A percentile compares a stretch with the other conserved stretches of the same genome.
phyloP scores from a whole-genome alignment of 2,113 vertebrate genomes.

The Tachysurus vachellii region DNA sequence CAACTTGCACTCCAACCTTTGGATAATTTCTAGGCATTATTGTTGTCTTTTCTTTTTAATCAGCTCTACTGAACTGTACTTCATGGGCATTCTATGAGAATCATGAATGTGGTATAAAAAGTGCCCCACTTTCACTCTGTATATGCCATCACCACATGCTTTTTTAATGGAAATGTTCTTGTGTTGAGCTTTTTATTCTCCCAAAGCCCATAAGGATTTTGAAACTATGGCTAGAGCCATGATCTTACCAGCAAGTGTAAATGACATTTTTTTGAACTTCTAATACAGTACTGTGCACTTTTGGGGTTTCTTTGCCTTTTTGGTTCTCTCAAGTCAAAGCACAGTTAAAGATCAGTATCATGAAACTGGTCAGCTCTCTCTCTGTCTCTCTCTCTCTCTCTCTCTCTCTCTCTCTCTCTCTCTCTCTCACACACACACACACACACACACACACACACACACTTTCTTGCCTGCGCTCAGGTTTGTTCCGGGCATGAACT shows the following conservation, averaged over 20 bases:
- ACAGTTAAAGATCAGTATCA: constrained; percentile 46
- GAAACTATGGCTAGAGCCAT: constrained; percentile 71
- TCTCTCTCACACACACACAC: constrained; percentile 15
- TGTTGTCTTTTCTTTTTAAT: constrained; percentile 47
- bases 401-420: neutral
- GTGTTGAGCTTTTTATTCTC: constrained; percentile 56
- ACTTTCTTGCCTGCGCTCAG: constrained; percentile 50
- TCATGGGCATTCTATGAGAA: constrained; percentile 56
- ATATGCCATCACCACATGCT: constrained; percentile 31
- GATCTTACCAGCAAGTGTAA: constrained; percentile 78
- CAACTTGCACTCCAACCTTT: constrained; percentile 69
- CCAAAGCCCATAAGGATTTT: constrained; percentile 47
- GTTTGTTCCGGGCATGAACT: constrained; percentile 64
- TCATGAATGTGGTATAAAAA: constrained; percentile 47
- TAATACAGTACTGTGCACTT: constrained; percentile 76
- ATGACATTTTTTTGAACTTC: constrained; percentile 63
- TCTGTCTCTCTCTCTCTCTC: neutral
- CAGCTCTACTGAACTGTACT: constrained; percentile 41
- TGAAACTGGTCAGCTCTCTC: constrained; percentile 33
- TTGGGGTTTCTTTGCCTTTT: constrained; percentile 71
- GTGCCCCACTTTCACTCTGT: constrained; percentile 46
- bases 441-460: constrained; percentile 18
- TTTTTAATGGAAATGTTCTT: constrained; percentile 43
- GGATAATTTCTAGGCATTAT: constrained; percentile 53
- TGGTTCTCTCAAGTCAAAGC: constrained; percentile 69